A percentile compares a stretch with the other conserved stretches of the same genome.
phyloP scores from a whole-genome alignment of 2,888 invertebrate species.

The Drosophila aldrichi region DNA sequence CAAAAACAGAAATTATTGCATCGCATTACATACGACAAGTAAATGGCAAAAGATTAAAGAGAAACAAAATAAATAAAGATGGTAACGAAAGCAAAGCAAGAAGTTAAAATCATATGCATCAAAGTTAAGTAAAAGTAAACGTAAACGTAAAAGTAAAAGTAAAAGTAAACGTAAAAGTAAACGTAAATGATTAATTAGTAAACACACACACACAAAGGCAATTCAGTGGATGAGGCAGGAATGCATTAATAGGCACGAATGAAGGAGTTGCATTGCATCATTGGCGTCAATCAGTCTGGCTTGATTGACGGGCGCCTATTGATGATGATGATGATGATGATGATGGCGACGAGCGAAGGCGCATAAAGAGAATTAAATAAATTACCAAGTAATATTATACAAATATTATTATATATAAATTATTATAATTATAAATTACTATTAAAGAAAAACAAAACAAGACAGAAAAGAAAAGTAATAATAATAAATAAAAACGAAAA shows the following conservation, averaged over 20 bases:
- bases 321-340: constrained; percentile 8
- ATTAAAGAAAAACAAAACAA: constrained; percentile 66
- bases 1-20: constrained; percentile 22
- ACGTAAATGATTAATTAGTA: constrained; percentile 53
- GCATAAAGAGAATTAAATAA: constrained; percentile 73
- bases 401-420: constrained; percentile 80
- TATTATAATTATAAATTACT: constrained; percentile 79
- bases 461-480: constrained; percentile 26
- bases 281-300: constrained; percentile 35
- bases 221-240: constrained; percentile 32
- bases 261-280: constrained; percentile 21
- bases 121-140: constrained; percentile 56
- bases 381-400: constrained; percentile 82
- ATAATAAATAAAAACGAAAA: constrained; percentile 24
- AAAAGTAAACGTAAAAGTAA: constrained; percentile 46
- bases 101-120: constrained; percentile 72
- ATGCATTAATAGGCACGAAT: constrained; percentile 32
- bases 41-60: constrained; percentile 49
- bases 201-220: constrained; percentile 36
- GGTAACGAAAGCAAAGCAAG: constrained; percentile 20
- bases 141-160: constrained; percentile 43
- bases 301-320: constrained; percentile 26
- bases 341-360: constrained; percentile 22
- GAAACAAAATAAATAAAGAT: constrained; percentile 13
- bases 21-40: constrained; percentile 65